A percentile compares a stretch with the other conserved stretches of the same genome.
These are phyloP conservation scores for Adelognathus sp. DNA, from an alignment of 2,888 invertebrate genomes.

Conservation along the genomic window DNA sequence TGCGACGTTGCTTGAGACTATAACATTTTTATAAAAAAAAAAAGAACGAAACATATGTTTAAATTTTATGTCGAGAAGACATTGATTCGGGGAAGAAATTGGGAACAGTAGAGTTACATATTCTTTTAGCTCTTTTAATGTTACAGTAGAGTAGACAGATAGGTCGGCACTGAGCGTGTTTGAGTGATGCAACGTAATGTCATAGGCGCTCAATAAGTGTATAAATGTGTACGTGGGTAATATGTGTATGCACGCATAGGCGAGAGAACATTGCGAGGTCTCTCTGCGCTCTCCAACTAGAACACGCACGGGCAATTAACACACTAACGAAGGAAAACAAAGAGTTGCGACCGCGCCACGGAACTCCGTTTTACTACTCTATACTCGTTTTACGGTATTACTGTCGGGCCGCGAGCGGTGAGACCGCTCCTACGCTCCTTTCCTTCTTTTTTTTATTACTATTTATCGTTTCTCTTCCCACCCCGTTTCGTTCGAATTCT, in stretches of 20 bases:
- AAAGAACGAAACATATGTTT: too few relatives aligned
- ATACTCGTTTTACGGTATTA: background rate
- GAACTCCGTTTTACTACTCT: too few relatives aligned
- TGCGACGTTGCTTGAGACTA: constrained; percentile 5
- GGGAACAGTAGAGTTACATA: too few relatives aligned
- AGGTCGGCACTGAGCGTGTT: constrained; percentile 8
- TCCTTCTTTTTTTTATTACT: background rate
- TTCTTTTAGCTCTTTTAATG: background rate
- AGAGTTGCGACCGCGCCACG: background rate
- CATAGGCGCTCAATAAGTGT: background rate
- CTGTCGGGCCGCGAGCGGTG: background rate
- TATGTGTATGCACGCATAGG: background rate
- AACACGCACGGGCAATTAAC: constrained; percentile 23
- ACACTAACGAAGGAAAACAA: constrained; percentile 15
- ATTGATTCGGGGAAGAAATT: too few relatives aligned
- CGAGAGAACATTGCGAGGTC: background rate
- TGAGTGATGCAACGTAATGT: background rate
- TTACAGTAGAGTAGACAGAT: background rate
- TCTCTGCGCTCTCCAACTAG: background rate
- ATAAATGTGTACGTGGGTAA: background rate
- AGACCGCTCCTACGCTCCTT: too few relatives aligned
- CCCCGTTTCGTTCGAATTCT: background rate
- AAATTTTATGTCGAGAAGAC: too few relatives aligned
- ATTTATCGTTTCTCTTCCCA: background rate
- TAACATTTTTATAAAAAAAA: too few relatives aligned